Percentiles rank a stretch among this genome's conserved stretches.
Evolutionary conservation across 2,888 invertebrate genomes (phyloP).

Genomic region (Melanotus villosus): DNA sequence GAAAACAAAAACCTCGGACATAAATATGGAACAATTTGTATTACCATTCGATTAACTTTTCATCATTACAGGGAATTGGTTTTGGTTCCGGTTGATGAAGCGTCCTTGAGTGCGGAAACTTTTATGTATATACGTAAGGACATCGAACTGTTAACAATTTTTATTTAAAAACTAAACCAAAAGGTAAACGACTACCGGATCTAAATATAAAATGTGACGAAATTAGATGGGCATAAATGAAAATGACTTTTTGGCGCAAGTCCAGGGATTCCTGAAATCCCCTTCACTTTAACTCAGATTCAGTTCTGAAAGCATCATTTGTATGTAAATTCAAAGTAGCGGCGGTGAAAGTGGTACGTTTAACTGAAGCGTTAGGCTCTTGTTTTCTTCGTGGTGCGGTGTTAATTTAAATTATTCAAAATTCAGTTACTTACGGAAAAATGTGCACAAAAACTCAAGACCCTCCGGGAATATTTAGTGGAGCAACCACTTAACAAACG

Average conservation of each 20-base stretch:
- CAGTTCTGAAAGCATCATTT: constrained; percentile 24
- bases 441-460: constrained; percentile 38
- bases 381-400: background rate
- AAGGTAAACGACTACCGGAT: constrained; percentile 35
- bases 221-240: constrained; percentile 25
- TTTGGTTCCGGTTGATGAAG: background rate
- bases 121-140: background rate
- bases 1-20: background rate
- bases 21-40: background rate
- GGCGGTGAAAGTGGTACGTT: background rate
- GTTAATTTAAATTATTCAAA: constrained; percentile 9
- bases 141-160: constrained; percentile 19
- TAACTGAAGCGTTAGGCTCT: background rate
- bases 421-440: constrained; percentile 30
- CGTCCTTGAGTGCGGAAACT: constrained; percentile 5
- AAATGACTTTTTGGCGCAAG: constrained; percentile 38
- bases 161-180: constrained; percentile 18
- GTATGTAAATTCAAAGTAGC: constrained; percentile 3
- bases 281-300: constrained; percentile 6
- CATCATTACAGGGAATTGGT: background rate
- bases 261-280: constrained; percentile 44
- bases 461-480: constrained; percentile 18
- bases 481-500: background rate
- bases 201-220: constrained; percentile 31
- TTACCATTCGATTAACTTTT: background rate